Conservation (phyloP, 64 coral and sea anemone species). For the Pachyseris speciosa region DNA sequence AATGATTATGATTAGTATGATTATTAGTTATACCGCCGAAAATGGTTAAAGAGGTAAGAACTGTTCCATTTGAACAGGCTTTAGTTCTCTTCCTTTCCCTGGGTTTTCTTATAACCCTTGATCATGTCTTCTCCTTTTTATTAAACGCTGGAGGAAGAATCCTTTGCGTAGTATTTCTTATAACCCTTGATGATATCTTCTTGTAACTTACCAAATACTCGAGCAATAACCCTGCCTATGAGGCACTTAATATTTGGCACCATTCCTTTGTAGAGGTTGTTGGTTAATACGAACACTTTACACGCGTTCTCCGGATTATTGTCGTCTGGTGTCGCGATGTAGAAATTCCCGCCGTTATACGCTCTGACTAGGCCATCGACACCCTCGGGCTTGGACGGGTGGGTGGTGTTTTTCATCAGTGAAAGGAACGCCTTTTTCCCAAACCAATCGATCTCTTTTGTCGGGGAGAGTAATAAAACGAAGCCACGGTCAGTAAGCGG, state of each 20-base stretch:
- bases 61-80: no score
- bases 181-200: neutral
- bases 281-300: constrained; percentile 37
- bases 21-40: no score
- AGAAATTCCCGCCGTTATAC: constrained; percentile 50
- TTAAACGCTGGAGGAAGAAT: no score
- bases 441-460: constrained; percentile 9
- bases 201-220: neutral
- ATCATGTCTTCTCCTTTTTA: no score
- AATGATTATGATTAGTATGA: no score
- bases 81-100: no score
- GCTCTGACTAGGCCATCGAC: constrained; percentile 18
- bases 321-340: neutral
- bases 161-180: no score
- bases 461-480: constrained; percentile 4
- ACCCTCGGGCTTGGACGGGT: constrained; percentile 28
- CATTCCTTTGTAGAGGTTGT: constrained; percentile 50
- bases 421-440: constrained; percentile 7
- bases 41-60: no score
- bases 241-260: neutral
- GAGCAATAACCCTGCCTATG: neutral
- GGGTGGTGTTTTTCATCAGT: constrained; percentile 18
- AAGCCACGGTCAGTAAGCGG: constrained; percentile 38
- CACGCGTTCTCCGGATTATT: constrained; percentile 3
- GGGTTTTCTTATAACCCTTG: no score